Base-by-base conservation (phyloP, 2,113 vertebrate genomes). In the Ctenodactylus gundi region DNA sequence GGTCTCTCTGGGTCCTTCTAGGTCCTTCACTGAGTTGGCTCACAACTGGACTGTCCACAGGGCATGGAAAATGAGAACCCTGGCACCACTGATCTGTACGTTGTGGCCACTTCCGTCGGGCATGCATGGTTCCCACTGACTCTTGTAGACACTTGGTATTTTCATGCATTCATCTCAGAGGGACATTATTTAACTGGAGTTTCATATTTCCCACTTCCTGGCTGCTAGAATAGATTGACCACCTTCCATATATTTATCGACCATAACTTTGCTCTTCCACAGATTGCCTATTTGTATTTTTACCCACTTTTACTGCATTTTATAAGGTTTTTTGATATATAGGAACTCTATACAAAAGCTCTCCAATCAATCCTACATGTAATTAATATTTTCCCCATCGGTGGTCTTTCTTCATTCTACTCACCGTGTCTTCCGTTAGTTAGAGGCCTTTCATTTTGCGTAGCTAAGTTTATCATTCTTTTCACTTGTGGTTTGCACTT, bases 71-170 rank as follows among this genome's bases (percentile, higher is more conserved):
- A 23, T 15, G 3, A 7, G 6, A 34, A 15, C 13, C 21, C 13
- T 6, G 18, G 57, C 78, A 58, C 13, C 13, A 11, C 31, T 27
- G 49, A 25, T 36, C 11, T 25, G n/a, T 3, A 27, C 21, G 7
- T 21, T 25, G 25, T 27, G 62, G 41, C 21, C 9, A 6, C 12
- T 46, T 41, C 9, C 27, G 12, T 4, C 20, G 11, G 51, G 20
- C 5, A 13, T 36, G 60, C 1, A 4, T 20, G 17, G 15, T n/a
- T 78, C 4, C 46, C 25, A 17, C 0, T 0, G 10, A 21, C 8
- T 29, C 4, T 6, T 1, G 17, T 13, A 4, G 29, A 31, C 3
- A 7, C 7, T 15, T 20, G 65, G 1, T 57, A n/a, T 75, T 44
- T 72, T 73, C 13, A 55, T 21, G 9, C 3, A 4, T 14, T 14